phyloP scores from a whole-genome alignment of 2,113 vertebrate species.

The Leptosomus discolor region DNA sequence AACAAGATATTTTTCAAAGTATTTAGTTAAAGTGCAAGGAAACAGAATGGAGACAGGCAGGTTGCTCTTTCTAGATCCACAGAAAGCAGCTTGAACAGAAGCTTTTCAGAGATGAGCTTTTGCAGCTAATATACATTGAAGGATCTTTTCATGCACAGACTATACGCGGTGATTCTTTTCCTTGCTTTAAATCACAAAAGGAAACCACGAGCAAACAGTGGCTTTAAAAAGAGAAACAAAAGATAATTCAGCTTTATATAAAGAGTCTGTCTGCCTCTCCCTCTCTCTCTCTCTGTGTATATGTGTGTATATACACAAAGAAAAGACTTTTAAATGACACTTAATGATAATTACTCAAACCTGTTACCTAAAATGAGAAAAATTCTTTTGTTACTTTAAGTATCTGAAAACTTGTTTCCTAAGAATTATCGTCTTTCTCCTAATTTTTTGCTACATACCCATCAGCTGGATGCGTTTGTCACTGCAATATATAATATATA shows the following conservation, averaged over 20 bases:
- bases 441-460: background rate
- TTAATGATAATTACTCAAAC: background rate
- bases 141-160: slow-evolving; percentile 17
- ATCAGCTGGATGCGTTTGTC: background rate
- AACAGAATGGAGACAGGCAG: background rate
- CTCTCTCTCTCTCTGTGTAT: background rate
- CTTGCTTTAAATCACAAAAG: slow-evolving; percentile 50
- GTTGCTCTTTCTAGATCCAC: background rate
- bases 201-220: slow-evolving; percentile 10
- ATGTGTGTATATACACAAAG: background rate
- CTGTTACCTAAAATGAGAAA: background rate
- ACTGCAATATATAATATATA: background rate
- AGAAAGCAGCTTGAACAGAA: slow-evolving; percentile 4
- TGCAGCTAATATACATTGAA: background rate
- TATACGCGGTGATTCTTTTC: background rate
- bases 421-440: background rate
- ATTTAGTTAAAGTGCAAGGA: background rate
- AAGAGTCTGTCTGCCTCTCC: background rate
- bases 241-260: slow-evolving; percentile 18
- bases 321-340: background rate
- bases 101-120: slow-evolving; percentile 23
- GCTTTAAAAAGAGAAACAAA: slow-evolving; percentile 53
- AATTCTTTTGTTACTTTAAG: background rate
- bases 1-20: background rate
- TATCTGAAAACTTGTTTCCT: background rate